Percentiles rank a stretch among this genome's conserved stretches.
These are phyloP conservation scores for Hephaestus fuliginosus DNA, from an alignment of 2,797 vertebrate species.

Conservation along the genomic window DNA sequence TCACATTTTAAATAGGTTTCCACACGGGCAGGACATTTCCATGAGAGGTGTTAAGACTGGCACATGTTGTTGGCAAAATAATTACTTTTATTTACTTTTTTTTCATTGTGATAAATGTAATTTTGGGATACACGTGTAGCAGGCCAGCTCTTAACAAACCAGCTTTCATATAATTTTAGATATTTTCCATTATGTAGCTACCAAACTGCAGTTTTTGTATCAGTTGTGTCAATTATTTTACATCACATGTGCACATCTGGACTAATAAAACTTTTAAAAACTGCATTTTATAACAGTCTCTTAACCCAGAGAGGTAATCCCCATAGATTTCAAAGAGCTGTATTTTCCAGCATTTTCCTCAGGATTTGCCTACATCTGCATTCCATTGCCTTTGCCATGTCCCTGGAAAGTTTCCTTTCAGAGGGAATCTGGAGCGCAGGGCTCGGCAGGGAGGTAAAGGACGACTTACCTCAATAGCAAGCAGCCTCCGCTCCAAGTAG, in stretches of 20 bases:
- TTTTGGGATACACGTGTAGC: background rate
- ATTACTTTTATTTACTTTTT: background rate
- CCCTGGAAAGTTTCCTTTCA: constrained; percentile 71
- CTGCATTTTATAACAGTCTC: background rate
- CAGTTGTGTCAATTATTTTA: background rate
- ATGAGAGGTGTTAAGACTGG: constrained; percentile 3
- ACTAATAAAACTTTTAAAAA: constrained; percentile 5
- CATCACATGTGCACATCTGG: background rate
- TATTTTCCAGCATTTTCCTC: constrained; percentile 61
- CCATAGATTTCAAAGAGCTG: constrained; percentile 29
- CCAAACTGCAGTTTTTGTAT: background rate
- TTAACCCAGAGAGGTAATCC: constrained; percentile 10
- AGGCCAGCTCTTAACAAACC: constrained; percentile 7
- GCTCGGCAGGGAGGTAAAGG: constrained; percentile 67
- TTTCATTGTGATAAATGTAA: background rate
- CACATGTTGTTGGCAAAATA: background rate
- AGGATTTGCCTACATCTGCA: constrained; percentile 78
- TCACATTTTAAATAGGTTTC: background rate
- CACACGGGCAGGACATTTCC: constrained; percentile 4
- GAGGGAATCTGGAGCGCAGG: constrained; percentile 69
- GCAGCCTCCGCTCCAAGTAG: constrained; percentile 94
- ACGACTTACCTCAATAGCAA: constrained; percentile 93
- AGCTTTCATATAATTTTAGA: background rate
- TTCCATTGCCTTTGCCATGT: constrained; percentile 74
- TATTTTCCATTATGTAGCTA: background rate